Conservation (phyloP, 2,113 vertebrate species). For the Tachysurus vachellii region DNA sequence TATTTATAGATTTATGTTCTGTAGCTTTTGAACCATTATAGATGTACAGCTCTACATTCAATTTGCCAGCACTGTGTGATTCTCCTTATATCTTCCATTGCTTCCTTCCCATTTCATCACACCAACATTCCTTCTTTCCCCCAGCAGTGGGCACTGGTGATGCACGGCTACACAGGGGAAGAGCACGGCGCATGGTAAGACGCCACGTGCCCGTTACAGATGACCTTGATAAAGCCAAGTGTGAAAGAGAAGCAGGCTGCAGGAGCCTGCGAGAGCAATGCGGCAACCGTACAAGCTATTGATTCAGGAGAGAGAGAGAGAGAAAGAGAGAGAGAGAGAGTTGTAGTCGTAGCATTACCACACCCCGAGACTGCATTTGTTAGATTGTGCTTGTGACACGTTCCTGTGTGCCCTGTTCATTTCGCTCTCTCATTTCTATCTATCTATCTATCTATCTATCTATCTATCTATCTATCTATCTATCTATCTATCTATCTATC, state of each 20-base stretch:
- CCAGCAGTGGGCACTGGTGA: slow-evolving; percentile 37
- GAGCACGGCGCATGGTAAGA: slow-evolving; percentile 10
- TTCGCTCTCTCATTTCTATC: background rate
- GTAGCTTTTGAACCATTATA: background rate
- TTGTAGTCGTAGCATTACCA: slow-evolving; percentile 12
- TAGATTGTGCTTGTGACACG: background rate
- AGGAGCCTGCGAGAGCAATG: slow-evolving; percentile 18
- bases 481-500: background rate
- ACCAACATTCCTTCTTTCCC: background rate
- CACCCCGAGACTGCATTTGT: slow-evolving; percentile 10
- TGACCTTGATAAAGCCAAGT: slow-evolving; percentile 53
- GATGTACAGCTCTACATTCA: background rate
- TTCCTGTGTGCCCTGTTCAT: background rate
- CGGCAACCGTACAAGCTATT: slow-evolving; percentile 28
- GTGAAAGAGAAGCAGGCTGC: slow-evolving; percentile 47
- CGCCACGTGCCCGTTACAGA: slow-evolving; percentile 26
- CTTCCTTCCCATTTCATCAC: background rate
- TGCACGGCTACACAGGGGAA: background rate
- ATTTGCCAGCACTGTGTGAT: background rate
- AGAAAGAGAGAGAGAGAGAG: slow-evolving; percentile 13
- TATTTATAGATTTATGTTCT: background rate
- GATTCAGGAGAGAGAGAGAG: slow-evolving; percentile 43
- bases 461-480: background rate
- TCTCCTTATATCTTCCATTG: background rate
- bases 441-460: background rate